Base-by-base conservation (phyloP, 2,888 invertebrate genomes). In the Cyaniris semiargus region DNA sequence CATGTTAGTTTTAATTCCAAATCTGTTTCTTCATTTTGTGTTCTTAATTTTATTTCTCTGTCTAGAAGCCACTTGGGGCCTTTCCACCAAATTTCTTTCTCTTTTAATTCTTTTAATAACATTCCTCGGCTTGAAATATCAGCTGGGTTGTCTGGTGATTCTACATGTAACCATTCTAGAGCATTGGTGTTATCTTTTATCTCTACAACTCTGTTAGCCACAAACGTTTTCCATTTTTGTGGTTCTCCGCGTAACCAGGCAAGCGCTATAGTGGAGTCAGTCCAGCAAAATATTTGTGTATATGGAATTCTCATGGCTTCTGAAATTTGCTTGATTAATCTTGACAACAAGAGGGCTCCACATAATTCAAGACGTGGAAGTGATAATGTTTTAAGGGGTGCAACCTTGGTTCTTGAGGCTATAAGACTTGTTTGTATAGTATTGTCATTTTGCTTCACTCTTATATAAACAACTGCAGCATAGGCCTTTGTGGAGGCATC, bases 131-230 rank as follows among this genome's bases (percentile, higher is more conserved):
- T 81, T 4, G 81, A 82, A 27, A 79, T 34, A 71, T 82, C 82
- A 0, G 83, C 82, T n/a, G 83, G 82, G 53, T 83, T 82, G 0
- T 81, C 75, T 7, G 75, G 34, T 1, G 82, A 80, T 18, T 75
- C 56, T 6, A 82, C 82, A 70, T 82, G 82, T 56, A 75, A 78
- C 81, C 82, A 83, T 8, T 79, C 78, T 1, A 44, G 76, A 23
- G 76, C 78, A 27, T 71, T 72, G 48, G 76, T 53, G 21, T 79
- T 56, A 27, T 80, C 77, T 21, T 76, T 44, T 21, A 82, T 82
- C 78, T 83, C 80, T 8, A 80, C 80, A n/a, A 79, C 78, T 15
- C 78, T 53, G 60, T 78, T 79, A 38, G 81, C 80, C 1, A 82
- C 80, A 23, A 82, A 82, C 8, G 80, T 74, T 34, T 82, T 82